Conservation (phyloP, 1,140 invertebrate genomes). For the Parasteatoda tepidariorum region DNA sequence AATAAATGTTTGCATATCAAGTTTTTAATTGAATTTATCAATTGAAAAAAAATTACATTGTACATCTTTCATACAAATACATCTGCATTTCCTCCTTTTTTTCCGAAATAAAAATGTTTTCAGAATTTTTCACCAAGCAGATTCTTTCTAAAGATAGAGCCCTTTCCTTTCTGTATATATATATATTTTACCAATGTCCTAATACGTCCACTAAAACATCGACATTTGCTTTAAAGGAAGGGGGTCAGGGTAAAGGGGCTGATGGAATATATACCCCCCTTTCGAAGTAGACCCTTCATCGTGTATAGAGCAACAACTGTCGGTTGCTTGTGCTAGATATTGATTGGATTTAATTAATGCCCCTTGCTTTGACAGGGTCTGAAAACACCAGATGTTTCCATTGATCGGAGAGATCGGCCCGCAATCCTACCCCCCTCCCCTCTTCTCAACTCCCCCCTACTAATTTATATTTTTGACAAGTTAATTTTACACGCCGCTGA, state of each 20-base stretch:
- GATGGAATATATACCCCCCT: conserved; percentile 7
- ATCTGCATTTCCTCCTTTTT: no score
- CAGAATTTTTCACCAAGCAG: no score
- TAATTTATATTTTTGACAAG: conserved; percentile 61
- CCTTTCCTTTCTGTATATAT: no score
- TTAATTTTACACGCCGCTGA: conserved; percentile 60
- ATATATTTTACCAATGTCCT: neutral
- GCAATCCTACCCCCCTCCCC: neutral
- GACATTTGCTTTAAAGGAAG: neutral
- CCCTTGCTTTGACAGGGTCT: conserved; percentile 54
- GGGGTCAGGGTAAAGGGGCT: no score
- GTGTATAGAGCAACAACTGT: conserved; percentile 58
- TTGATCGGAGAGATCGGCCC: conserved; percentile 29
- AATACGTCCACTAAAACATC: conserved; percentile 22
- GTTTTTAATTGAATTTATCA: no score
- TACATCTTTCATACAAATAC: no score
- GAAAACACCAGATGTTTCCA: conserved; percentile 52
- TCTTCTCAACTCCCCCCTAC: neutral
- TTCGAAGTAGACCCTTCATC: conserved; percentile 35
- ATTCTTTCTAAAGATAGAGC: no score
- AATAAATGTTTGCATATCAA: no score
- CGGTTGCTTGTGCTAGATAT: conserved; percentile 48
- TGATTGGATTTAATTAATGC: conserved; percentile 60
- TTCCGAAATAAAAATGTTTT: no score
- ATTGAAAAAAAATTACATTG: no score